Base-by-base conservation (phyloP, 2,888 invertebrate genomes). In the Ormyrus pomaceus region DNA sequence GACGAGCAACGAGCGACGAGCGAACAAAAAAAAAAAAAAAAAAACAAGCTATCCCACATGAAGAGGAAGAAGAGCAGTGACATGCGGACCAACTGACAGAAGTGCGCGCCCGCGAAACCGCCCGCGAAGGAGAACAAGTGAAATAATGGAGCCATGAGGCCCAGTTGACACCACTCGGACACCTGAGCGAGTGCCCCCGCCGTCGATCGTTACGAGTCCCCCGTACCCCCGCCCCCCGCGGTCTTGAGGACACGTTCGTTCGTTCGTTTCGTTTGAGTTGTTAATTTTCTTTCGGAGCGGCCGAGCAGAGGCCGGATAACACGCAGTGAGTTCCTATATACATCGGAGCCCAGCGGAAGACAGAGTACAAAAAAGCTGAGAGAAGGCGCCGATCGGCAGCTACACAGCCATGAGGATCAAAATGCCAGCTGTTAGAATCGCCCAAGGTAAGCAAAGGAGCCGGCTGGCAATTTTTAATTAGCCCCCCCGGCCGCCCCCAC, bases 341-440 rank as follows among this genome's bases (percentile, higher is more conserved):
- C 19, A 19, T 34, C 34, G 0, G 34, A 34, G 34, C 34, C 34
- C 34, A 4, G 34, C 3, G 34, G 34, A 3, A 34, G 34, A 34
- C 34, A 4, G 34, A 34, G 34, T 34, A 34, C 34, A 34, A 34
- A 34, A 19, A 19, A 19, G 34, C 34, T 34, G 34, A 34, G 34
- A 34, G 34, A 3, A 34, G 34, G 34, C 4, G 34, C 34, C 34
- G 34, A 34, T 34, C 34, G 34, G 34, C 34, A 34, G 61, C 13
- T 1, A 19, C 19, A 65, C 55, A 95, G 97, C 95, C 94, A 97
- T 97, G 97, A 96, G 97, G 96, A 97, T 97, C 94, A 97, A 97
- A 95, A 97, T 97, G 97, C 97, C 97, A 93, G 97, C 97, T 92
- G 96, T 97, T 93, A 95, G 97, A 93, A 97, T 97, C 94, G 96